Conservation (phyloP, 2,888 invertebrate species). For the Miltochrista miniata region DNA sequence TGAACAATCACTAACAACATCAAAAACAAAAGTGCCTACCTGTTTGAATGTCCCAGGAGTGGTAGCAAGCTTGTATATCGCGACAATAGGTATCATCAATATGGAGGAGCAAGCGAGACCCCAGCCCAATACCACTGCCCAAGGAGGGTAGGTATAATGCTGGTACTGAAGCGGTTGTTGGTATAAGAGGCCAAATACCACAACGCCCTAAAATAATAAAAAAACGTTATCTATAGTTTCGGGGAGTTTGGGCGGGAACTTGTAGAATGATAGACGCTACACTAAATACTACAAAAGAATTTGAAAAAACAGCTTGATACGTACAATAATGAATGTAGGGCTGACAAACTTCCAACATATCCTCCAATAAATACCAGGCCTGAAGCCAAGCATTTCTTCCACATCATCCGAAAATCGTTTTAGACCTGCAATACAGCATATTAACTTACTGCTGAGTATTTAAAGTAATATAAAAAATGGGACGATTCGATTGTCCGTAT, state of each 20-base stretch:
- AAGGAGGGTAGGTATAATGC: constrained; percentile 87
- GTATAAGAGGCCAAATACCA: constrained; percentile 86
- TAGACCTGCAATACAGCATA: constrained; percentile 80
- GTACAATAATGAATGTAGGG: constrained; percentile 90
- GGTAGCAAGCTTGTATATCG: constrained; percentile 84
- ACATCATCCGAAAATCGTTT: constrained; percentile 91
- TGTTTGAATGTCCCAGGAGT: constrained; percentile 87
- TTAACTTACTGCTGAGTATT: background rate
- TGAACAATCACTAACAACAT: no score
- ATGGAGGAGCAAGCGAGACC: constrained; percentile 89
- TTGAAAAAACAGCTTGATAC: constrained; percentile 41
- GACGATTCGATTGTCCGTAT: no score
- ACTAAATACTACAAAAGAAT: no score
- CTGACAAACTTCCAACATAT: constrained; percentile 94
- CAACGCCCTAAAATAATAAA: constrained; percentile 79
- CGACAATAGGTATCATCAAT: constrained; percentile 88
- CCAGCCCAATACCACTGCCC: constrained; percentile 90
- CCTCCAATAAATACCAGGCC: constrained; percentile 91
- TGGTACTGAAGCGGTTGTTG: constrained; percentile 87
- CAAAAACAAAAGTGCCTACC: constrained; percentile 63
- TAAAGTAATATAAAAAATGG: background rate
- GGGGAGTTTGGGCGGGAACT: no score
- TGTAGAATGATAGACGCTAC: no score
- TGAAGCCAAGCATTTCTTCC: constrained; percentile 90
- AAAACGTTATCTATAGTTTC: no score